Evolutionary conservation across 1,140 invertebrate genomes (phyloP), one percentile per base, ranked within the genome.

Genomic region (Procambarus clarkii): DNA sequence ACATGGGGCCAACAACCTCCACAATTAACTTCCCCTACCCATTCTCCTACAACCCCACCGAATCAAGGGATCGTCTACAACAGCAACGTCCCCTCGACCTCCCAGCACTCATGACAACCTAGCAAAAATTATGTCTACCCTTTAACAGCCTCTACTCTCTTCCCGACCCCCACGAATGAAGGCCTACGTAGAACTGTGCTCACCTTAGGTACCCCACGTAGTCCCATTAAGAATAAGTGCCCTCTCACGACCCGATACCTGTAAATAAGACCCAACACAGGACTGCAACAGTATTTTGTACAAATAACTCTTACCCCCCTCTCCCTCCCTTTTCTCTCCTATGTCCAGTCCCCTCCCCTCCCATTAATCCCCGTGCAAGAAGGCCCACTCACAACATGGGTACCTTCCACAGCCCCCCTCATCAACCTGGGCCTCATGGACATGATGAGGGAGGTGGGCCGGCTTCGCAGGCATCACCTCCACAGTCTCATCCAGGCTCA

Each of bases 381-480:
- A 24, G 84, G 18, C 46, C 77, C 84, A 50, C 84, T 86, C 69
- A 86, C 71, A 54, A 48, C 71, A 54, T 77, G 69, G 84, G 48
- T 48, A 71, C 84, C 64, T 76, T 71, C 69, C 69, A 34, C 84
- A 86, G 84, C 84, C 5, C 7, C 71, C 7, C n/a, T 24, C 50
- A n/a, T 86, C 15, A 34, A 71, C 15, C 4, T 18, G 24, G 84
- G 71, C 2, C 2, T 86, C 18, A 24, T 81, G 86, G 78, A 88
- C 21, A 78, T 1, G 21, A 78, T 88, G 58, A 45, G 86, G 13
- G 77, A 88, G 48, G n/a, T 48, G 11, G 86, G 86, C 9, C 44
- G 48, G 21, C 15, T 88, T 2, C 24, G 86, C 0, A 60, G 86
- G 18, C 86, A 88, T 15, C 86, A 88, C 45, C 86, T 88, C 44